A percentile compares a stretch with the other conserved stretches of the same genome.
Evolutionary conservation across 2,797 vertebrate species (phyloP).

Genomic region (Rhinatrema bivittatum): DNA sequence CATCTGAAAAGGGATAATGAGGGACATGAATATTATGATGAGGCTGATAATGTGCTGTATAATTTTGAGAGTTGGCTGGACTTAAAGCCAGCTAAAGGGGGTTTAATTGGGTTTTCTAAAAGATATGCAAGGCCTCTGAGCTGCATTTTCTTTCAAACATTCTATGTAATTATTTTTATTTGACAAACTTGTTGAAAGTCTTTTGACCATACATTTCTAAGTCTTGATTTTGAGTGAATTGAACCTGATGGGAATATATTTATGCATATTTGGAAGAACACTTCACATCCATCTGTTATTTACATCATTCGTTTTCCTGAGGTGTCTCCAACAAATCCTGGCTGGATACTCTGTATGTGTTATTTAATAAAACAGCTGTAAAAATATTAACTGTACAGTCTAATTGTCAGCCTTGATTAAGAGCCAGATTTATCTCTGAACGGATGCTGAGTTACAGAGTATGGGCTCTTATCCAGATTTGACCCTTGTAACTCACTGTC

Average conservation of each 20-base stretch:
- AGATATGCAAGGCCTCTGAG: no score
- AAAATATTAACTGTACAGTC: conserved; percentile 63
- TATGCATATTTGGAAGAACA: conserved; percentile 57
- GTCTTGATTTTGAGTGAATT: no score
- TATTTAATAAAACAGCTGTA: conserved; percentile 76
- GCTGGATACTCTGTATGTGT: conserved; percentile 53
- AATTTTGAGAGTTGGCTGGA: no score
- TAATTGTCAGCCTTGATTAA: conserved; percentile 57
- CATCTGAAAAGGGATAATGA: no score
- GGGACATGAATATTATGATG: no score
- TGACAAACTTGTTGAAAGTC: no score
- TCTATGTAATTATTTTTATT: no score
- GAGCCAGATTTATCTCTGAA: conserved; percentile 46
- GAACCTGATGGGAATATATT: conserved; percentile 60
- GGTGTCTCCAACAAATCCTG: conserved; percentile 71
- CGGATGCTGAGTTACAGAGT: conserved; percentile 42
- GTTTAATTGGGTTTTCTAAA: no score
- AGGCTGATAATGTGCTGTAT: no score
- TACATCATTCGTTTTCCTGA: conserved; percentile 68
- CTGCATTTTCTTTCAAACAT: no score
- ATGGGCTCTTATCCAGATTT: conserved; percentile 38
- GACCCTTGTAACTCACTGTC: conserved; percentile 39
- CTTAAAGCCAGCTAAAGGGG: no score
- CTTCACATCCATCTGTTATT: conserved; percentile 66
- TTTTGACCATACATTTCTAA: no score